phyloP scores from a whole-genome alignment of 2,113 vertebrate genomes.

The Chascanopsetta lugubris region DNA sequence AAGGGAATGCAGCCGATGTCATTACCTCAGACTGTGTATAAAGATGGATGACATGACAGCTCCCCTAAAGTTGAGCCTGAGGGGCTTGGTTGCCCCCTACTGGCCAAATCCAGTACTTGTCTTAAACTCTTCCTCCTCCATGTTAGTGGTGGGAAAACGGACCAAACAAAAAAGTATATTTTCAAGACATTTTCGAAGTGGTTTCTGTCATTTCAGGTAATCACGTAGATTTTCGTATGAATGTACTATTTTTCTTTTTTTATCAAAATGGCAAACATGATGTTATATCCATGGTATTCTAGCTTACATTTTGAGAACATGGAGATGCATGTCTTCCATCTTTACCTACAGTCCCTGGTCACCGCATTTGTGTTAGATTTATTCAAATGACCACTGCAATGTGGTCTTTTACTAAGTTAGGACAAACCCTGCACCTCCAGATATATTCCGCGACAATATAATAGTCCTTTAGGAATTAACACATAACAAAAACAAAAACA shows the following conservation, averaged over 20 bases:
- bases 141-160: no score
- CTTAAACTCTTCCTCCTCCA: no score
- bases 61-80: not conserved
- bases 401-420: not conserved
- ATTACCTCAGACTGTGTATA: not conserved
- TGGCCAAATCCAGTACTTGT: no score
- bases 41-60: not conserved
- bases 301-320: not conserved
- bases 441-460: not conserved
- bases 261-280: no score
- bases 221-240: no score
- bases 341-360: not conserved
- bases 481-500: not conserved
- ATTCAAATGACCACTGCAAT: constrained; percentile 17
- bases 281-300: no score
- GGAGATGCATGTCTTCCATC: not conserved
- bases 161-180: no score
- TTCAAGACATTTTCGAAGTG: no score
- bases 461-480: constrained; percentile 8
- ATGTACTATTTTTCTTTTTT: no score
- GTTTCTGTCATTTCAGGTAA: no score
- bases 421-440: constrained; percentile 1
- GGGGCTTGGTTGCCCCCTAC: not conserved
- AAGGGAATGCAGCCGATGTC: not conserved
- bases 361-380: constrained; percentile 1